Evolutionary conservation across 2,797 vertebrate species (phyloP), one percentile per base, ranked within the genome.

Genomic region (Furcifer pardalis): DNA sequence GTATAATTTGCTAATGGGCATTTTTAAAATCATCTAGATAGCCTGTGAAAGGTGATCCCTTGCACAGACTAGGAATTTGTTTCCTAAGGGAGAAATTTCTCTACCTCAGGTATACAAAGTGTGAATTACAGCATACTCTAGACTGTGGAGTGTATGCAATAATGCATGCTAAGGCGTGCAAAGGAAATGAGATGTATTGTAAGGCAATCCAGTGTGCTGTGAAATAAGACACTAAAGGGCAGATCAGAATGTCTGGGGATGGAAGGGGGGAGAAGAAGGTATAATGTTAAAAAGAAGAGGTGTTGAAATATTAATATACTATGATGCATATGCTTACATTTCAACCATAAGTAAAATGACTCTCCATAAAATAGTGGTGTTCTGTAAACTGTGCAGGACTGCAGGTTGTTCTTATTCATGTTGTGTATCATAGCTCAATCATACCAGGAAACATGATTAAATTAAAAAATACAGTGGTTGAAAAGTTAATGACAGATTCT

Each of bases 61-160:
- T 44, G 17, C 52, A 75, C 23, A 46, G 15, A n/a, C 1, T 19
- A 84, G 23, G 1, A 77, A 17, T 30, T 56, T 66, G 0, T 1
- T 83, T 87, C 81, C 44, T 77, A 56, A 56, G 25, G 44, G 27
- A 59, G 44, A 83, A 68, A 68, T 56, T n/a, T 32, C 40, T 46
- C 56, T 77, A 56, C 65, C 88, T 81, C 65, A 87, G 60, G 46
- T 0, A 0, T 77, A 63, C 71, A 2, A 68, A 32, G 63, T 69
- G 52, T 81, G 66, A 71, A 71, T 88, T 85, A 44, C n/a, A 44
- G 42, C n/a, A 86, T 3, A 6, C 37, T 79, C 73, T 88, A 21
- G 68, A 25, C 23, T 1, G 0, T 1, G 23, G 23, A 37, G 32
- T 85, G 72, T 68, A 81, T 85, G 78, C 72, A 77, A 76, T 62